Evolutionary conservation across 1,140 invertebrate genomes (phyloP), one percentile per base, ranked within the genome.

Genomic region (Aphis gossypii): DNA sequence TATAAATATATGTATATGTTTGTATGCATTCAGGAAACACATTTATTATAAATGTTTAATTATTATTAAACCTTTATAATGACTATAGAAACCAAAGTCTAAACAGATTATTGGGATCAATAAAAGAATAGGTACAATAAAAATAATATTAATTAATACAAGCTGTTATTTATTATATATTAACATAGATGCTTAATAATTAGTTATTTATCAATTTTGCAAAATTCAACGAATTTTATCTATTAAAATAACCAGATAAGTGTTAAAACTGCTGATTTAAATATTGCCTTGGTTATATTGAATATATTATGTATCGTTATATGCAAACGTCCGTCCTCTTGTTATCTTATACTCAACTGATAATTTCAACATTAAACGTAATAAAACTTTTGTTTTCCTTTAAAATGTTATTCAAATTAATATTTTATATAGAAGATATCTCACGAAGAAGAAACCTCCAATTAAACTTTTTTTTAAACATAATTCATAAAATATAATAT

Each of bases 151-250:
- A 76, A n/a, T 76, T 76, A 76, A 76, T 76, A 76, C 60, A n/a
- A 76, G 30, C 8, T 23, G n/a, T 83, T 23, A 83, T 7, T 41
- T 41, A 38, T 82, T 82, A 82, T 4, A 38, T 21, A 38, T 6
- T 82, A 82, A 83, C 21, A 8, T 83, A 23, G 21, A 18, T 41
- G 38, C 82, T 41, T 41, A 38, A 83, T 83, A 83, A 83, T 88
- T 51, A 88, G 86, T 35, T 51, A 51, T 23, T 48, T 88, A 88
- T 48, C 48, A n/a, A 46, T 35, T 88, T 88, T 35, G 87, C 87
- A 88, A 88, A 88, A 88, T 88, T 35, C 25, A 46, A 87, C 21
- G 83, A 48, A 30, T 48, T 87, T n/a, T 51, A 48, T 87, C 86
- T 46, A 23, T 88, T 35, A 76, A 76, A 18, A 76, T 21, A 38